A percentile compares a stretch with the other conserved stretches of the same genome.
Conservation (phyloP, 1,140 invertebrate genomes). For the Ceratina australensis region DNA sequence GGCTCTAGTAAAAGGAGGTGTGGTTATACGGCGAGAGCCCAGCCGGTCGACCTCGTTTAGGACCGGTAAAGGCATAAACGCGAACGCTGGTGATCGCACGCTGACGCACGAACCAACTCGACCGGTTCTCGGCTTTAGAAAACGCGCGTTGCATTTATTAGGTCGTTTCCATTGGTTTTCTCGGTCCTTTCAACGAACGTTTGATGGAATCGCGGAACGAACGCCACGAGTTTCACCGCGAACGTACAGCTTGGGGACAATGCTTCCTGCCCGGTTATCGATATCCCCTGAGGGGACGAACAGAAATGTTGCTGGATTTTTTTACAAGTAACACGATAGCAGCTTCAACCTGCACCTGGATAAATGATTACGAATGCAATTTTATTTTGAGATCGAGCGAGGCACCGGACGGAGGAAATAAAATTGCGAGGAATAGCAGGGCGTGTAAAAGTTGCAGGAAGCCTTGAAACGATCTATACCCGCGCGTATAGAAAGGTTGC, state of each 20-base stretch:
- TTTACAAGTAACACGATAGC: too few relatives aligned
- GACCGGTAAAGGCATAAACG: slow-evolving; percentile 67
- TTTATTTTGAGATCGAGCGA: too few relatives aligned
- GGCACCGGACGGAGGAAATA: too few relatives aligned
- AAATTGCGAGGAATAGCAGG: too few relatives aligned
- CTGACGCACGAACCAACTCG: slow-evolving; percentile 41
- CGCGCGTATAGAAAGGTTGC: neutral
- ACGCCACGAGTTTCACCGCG: too few relatives aligned
- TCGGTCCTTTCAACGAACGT: neutral
- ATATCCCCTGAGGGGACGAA: too few relatives aligned
- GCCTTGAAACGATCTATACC: neutral
- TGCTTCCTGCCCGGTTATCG: too few relatives aligned
- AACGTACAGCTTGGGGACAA: too few relatives aligned
- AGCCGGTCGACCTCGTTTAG: slow-evolving; percentile 74
- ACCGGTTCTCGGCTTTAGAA: slow-evolving; percentile 7
- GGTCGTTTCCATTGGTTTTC: neutral
- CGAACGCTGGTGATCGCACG: neutral
- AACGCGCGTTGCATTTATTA: neutral
- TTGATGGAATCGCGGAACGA: neutral
- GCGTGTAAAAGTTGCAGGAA: too few relatives aligned
- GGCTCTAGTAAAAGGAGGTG: slow-evolving; percentile 69
- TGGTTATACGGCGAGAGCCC: slow-evolving; percentile 62
- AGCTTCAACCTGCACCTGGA: too few relatives aligned
- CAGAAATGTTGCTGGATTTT: too few relatives aligned
- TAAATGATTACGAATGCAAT: too few relatives aligned